Evolutionary conservation across 2,797 vertebrate species (phyloP), one percentile per base, ranked within the genome.

Genomic region (Falco naumanni): DNA sequence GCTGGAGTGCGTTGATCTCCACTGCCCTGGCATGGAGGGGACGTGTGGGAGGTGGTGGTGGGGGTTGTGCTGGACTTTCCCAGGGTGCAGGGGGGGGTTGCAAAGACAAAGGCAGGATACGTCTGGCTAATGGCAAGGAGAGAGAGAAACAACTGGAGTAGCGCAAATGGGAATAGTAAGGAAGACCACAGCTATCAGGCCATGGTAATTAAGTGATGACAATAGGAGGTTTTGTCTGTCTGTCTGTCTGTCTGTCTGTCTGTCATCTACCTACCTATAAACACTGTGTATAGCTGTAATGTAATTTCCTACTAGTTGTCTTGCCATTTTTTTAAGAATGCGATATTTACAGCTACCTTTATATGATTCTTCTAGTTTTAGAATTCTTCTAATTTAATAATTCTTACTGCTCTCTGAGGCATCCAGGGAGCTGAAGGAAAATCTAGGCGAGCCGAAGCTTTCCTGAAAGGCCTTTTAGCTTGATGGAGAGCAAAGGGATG

Each of bases 401-500:
- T 64, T 29, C 41, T 69, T 37, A 2, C 54, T 31, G 13, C n/a
- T 10, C 29, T 86, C 43, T 61, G 77, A 75, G 31, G 18, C 28
- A 14, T 6, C 11, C 1, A 3, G 22, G n/a, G 43, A 79, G n/a
- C 37, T 39, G 51, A 54, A 60, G 26, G 80, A 33, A 84, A 80
- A 54, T 5, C 50, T 4, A n/a, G 69, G 34, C 64, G 71, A 54
- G 33, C 47, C 7, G 53, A 74, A 51, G 26, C 59, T 89, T 84
- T 77, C 51, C 89, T 70, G 84, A 47, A 54, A 87, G 57, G 39
- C 64, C 63, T 72, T 85, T 89, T 65, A 87, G 19, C 60, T 34
- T 89, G 92, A 43, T 88, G 78, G 69, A 94, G 88, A 74, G 70
- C 51, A 64, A 5, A 84, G 60, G 48, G 71, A 29, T 41, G 84